Evolutionary conservation across 2,797 vertebrate genomes (phyloP), one percentile per base, ranked within the genome.

Genomic region (Enteromius paludinosus): DNA sequence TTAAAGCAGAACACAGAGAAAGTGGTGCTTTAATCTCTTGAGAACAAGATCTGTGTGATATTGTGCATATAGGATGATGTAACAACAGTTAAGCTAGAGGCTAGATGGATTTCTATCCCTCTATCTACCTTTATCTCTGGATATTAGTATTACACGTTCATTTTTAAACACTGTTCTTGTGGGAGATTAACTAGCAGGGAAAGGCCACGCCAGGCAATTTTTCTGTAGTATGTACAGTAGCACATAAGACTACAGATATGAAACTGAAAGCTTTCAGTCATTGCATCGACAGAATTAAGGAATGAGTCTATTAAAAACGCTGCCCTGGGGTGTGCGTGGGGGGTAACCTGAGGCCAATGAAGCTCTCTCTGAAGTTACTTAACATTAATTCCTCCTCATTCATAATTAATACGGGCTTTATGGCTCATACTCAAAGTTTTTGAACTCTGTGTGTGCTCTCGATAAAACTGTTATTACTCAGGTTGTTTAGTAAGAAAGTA

Each of bases 321-420:
- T 18, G 18, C 35, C 30, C 18, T 64, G 10, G 61, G 45, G 14
- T 41, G 2, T 41, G 38, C 10, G 38, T 10, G 38, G 9, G 9
- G 61, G 20, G 3, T 5, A 23, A 3, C 12, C 17, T 5, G 1
- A 30, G 25, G 61, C 11, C 65, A 52, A 35, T 65, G 7, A 23
- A 25, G 25, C 30, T 45, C 30, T 61, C 61, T 80, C 47, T 61
- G 20, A 65, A 65, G 49, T 76, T 79, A 45, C 28, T 84, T 18
- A 52, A 62, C 56, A 20, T 70, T n/a, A 49, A 71, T 54, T 71
- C 43, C 9, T 66, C 84, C 66, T 73, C 74, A 59, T 85, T 85
- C 17, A 79, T 68, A 61, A 62, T 85, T 73, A 82, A 82, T 79
- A 43, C 10, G 38, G 17, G 9, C n/a, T 71, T 69, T 49, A 69